phyloP scores from a whole-genome alignment of 2,113 vertebrate genomes.

The Corythaixoides concolor region DNA sequence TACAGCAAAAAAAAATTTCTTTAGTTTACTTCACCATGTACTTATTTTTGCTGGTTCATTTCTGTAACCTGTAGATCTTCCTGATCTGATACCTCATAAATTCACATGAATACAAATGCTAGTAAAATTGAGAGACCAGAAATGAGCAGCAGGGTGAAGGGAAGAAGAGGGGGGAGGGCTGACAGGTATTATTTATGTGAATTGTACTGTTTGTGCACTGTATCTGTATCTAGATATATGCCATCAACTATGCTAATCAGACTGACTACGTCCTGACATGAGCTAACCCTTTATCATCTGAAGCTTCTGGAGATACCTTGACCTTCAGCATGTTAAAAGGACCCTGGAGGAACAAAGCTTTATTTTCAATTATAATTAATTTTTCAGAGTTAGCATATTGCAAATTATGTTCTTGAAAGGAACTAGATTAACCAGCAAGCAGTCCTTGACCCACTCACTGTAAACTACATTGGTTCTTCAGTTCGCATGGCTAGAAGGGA shows the following conservation, averaged over 20 bases:
- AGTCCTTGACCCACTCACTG: neutral
- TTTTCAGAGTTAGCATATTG: neutral
- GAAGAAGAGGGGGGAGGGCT: neutral
- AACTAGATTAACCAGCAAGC: neutral
- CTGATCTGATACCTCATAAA: neutral
- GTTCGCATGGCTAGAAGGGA: neutral
- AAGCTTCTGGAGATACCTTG: neutral
- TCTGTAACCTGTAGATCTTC: neutral
- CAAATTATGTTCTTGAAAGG: neutral
- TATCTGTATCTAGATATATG: neutral
- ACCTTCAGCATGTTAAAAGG: neutral
- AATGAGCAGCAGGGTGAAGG: neutral
- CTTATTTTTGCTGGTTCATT: neutral
- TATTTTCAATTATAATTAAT: neutral
- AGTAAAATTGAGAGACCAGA: conserved; percentile 25
- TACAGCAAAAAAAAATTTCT: neutral
- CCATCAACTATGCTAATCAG: neutral
- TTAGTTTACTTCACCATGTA: neutral
- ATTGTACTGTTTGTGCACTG: neutral
- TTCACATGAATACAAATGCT: neutral
- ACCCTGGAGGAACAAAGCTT: neutral
- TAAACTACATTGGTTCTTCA: neutral
- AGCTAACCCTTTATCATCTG: neutral
- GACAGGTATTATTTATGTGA: neutral
- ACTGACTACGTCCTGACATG: neutral